Evolutionary conservation across 2,113 vertebrate species (phyloP).

Genomic region (Epinephelus cyanopodus): DNA sequence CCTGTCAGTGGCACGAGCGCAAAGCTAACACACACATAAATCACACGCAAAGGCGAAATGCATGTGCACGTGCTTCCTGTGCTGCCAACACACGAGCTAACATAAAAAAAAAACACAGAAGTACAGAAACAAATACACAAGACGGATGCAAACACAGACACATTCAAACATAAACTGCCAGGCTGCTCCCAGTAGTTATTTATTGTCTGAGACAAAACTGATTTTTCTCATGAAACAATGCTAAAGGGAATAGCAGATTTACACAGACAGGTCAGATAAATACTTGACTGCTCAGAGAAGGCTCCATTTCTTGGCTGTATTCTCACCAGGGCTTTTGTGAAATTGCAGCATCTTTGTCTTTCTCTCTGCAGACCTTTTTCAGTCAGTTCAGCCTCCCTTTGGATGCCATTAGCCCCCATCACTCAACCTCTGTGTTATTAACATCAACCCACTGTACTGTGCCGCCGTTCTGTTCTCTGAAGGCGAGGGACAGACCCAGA

Average conservation of each 20-base stretch:
- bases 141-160: constrained; percentile 44
- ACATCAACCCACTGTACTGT: constrained; percentile 39
- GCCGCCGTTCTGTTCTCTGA: neutral
- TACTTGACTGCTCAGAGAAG: constrained; percentile 52
- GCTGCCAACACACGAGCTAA: neutral
- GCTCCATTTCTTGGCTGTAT: constrained; percentile 3
- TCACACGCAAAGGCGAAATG: constrained; percentile 25
- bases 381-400: constrained; percentile 45
- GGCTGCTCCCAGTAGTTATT: constrained; percentile 43
- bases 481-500: constrained; percentile 3
- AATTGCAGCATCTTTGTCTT: constrained; percentile 52
- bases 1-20: constrained; percentile 45
- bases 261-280: constrained; percentile 55
- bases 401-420: constrained; percentile 61
- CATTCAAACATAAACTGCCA: constrained; percentile 40
- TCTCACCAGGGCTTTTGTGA: constrained; percentile 43
- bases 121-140: constrained; percentile 38
- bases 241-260: constrained; percentile 34
- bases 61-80: neutral
- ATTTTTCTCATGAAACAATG: constrained; percentile 40
- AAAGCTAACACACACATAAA: constrained; percentile 38
- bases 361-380: constrained; percentile 57
- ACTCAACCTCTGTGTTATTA: constrained; percentile 58
- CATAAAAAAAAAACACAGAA: constrained; percentile 7
- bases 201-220: constrained; percentile 53